phyloP scores from a whole-genome alignment of 2,797 vertebrate genomes.

The Trachops cirrhosus region DNA sequence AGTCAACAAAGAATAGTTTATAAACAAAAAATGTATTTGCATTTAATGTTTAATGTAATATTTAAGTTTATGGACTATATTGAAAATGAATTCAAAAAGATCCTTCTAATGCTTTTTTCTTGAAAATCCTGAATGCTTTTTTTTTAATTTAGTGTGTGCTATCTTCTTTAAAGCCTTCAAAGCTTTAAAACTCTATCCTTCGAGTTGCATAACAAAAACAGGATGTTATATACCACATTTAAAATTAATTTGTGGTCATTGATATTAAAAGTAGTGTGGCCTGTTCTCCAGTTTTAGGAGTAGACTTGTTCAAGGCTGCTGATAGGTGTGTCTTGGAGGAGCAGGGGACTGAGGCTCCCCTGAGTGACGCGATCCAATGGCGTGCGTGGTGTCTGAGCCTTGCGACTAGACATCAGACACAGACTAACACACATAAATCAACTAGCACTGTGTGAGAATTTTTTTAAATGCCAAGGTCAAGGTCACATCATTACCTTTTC shows the following conservation, averaged over 20 bases:
- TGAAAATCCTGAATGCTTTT: background rate
- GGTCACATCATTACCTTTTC: background rate
- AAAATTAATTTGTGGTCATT: background rate
- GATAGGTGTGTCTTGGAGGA: background rate
- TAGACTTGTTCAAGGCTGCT: background rate
- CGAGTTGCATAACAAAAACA: background rate
- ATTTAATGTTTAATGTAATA: background rate
- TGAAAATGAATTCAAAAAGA: background rate
- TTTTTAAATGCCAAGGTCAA: background rate
- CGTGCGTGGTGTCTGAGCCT: rapidly evolving
- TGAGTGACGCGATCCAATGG: background rate
- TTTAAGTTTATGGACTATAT: background rate
- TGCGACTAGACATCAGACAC: background rate
- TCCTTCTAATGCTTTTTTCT: background rate
- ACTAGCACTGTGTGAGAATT: background rate
- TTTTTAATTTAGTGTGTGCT: background rate
- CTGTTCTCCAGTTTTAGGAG: background rate
- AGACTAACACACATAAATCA: background rate
- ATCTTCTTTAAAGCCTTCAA: background rate
- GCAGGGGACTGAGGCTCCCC: background rate
- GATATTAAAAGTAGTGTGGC: background rate
- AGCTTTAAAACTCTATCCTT: background rate
- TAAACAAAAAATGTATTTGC: background rate
- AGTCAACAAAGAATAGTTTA: constrained; percentile 10
- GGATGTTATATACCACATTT: background rate